phyloP scores from a whole-genome alignment of 2,113 vertebrate genomes.

The Pelobates fuscus region DNA sequence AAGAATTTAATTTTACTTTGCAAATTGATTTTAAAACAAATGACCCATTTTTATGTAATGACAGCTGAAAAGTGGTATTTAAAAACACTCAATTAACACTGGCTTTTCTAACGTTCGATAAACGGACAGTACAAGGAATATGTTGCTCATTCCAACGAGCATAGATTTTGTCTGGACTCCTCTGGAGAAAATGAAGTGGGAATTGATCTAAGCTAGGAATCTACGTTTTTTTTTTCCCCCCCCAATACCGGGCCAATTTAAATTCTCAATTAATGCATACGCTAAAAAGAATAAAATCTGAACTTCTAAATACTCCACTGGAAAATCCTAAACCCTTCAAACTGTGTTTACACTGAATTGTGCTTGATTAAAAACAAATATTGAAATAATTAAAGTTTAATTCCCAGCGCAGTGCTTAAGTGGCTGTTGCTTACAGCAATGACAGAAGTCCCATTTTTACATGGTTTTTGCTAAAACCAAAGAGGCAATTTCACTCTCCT shows the following conservation, averaged over 20 bases:
- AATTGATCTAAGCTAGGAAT: conserved; percentile 19
- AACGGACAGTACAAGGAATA: conserved; percentile 42
- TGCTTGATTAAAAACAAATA: conserved; percentile 45
- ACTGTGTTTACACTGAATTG: conserved; percentile 38
- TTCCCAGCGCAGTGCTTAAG: conserved; percentile 26
- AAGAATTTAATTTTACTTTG: conserved; percentile 47
- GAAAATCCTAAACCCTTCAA: conserved; percentile 20
- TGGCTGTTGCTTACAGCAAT: conserved; percentile 35
- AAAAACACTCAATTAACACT: conserved; percentile 50
- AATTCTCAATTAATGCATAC: conserved; percentile 1
- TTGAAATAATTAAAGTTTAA: conserved; percentile 46
- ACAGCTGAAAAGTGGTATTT: conserved; percentile 49
- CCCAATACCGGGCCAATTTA: conserved; percentile 7
- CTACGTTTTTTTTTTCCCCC: conserved; percentile 2
- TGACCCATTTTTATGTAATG: conserved; percentile 50
- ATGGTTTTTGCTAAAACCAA: conserved; percentile 36
- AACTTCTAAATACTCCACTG: conserved; percentile 1
- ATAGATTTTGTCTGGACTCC: conserved; percentile 14
- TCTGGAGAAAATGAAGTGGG: conserved; percentile 40
- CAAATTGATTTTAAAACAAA: conserved; percentile 53
- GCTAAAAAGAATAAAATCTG: conserved; percentile 12
- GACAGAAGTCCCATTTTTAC: conserved; percentile 27
- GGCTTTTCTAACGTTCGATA: conserved; percentile 40
- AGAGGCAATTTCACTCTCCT: conserved; percentile 28
- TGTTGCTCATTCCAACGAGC: conserved; percentile 32